Evolutionary conservation across 35 echinoderm and acorn worm species (phyloP).

Genomic region (Hemicentrotus pulcherrimus): DNA sequence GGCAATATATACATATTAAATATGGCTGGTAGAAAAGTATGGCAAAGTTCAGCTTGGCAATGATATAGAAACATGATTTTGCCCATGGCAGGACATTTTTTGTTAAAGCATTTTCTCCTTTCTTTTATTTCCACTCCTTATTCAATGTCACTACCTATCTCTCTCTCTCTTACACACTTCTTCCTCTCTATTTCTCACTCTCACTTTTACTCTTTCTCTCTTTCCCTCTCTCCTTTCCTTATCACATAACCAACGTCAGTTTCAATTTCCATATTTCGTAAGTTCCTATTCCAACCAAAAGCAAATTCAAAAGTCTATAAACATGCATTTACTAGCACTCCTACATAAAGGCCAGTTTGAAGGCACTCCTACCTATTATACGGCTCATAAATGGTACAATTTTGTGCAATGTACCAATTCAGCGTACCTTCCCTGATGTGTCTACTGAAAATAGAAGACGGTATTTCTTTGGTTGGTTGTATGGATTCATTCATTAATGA

Average conservation of each 20-base stretch:
- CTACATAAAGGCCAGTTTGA: no score
- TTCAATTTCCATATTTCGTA: not conserved
- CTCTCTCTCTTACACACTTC: not conserved
- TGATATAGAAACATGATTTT: not conserved
- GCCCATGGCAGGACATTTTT: not conserved
- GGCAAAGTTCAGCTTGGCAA: not conserved
- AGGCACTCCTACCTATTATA: no score
- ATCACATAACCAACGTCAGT: not conserved
- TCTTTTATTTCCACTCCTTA: not conserved
- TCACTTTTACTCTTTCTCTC: not conserved
- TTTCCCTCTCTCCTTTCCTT: not conserved
- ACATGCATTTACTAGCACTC: no score
- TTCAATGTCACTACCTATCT: not conserved
- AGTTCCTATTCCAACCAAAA: no score
- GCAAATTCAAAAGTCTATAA: no score
- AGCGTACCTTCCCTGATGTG: no score
- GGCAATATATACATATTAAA: not conserved
- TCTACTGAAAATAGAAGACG: no score
- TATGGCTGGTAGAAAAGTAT: not conserved
- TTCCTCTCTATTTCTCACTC: not conserved
- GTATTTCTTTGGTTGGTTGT: no score
- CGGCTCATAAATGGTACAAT: no score
- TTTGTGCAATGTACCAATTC: no score
- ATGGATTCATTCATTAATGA: no score
- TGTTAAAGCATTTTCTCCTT: not conserved